Evolutionary conservation across 2,113 vertebrate species (phyloP).

Genomic region (Scalopus aquaticus): DNA sequence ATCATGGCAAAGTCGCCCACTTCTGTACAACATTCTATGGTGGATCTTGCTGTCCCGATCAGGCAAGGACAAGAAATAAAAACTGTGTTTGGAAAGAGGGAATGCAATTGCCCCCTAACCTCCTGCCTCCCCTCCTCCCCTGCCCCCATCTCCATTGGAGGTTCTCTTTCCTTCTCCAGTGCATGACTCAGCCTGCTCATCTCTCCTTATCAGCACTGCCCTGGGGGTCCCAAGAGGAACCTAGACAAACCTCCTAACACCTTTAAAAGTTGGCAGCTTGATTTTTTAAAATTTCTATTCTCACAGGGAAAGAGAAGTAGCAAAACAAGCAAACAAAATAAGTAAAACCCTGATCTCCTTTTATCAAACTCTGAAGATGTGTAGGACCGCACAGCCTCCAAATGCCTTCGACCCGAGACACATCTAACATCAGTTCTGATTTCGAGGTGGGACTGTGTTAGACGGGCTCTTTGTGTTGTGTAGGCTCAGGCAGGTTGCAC

Average conservation of each 20-base stretch:
- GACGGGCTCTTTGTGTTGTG: neutral
- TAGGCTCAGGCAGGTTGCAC: neutral
- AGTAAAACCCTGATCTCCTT: neutral
- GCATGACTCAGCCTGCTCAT: no score
- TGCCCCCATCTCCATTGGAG: fast-evolving
- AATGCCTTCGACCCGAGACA: fast-evolving
- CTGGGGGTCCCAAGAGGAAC: no score
- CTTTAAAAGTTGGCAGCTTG: neutral
- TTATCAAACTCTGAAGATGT: neutral
- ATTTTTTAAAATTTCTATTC: neutral
- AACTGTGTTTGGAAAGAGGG: neutral
- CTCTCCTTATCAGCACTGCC: neutral
- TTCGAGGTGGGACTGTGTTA: neutral
- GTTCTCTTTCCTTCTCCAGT: neutral
- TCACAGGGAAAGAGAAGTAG: neutral
- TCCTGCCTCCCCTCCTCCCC: neutral
- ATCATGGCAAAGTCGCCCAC: neutral
- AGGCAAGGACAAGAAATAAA: neutral
- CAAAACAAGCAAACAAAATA: neutral
- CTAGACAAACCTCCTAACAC: neutral
- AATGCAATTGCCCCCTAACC: neutral
- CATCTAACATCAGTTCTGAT: neutral
- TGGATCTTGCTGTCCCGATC: neutral
- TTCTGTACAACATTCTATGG: neutral
- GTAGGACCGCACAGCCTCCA: no score